Evolutionary conservation across 2,797 vertebrate genomes (phyloP).

Genomic region (Amblyraja radiata): DNA sequence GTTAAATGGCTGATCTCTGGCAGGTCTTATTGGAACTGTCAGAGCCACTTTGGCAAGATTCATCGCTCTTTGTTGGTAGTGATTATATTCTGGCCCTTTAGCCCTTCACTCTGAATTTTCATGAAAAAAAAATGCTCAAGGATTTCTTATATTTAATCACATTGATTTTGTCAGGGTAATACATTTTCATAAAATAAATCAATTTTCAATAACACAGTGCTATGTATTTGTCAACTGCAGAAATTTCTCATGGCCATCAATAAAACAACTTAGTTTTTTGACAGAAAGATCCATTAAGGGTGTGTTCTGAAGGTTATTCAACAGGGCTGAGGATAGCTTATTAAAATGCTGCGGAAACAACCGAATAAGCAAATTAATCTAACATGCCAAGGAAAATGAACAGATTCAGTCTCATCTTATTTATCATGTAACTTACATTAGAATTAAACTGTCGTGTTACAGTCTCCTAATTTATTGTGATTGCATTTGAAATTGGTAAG

Average conservation of each 20-base stretch:
- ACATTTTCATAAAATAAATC: constrained; percentile 11
- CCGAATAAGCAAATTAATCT: not conserved
- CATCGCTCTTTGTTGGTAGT: not conserved
- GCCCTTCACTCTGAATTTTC: not conserved
- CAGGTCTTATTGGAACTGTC: too few species aligned
- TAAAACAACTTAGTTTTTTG: not conserved
- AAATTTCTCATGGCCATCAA: not conserved
- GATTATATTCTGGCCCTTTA: not conserved
- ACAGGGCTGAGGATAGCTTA: not conserved
- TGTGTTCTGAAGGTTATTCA: not conserved
- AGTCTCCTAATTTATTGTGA: constrained; percentile 42
- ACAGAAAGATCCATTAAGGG: not conserved
- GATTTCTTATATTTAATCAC: not conserved
- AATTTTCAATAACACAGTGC: not conserved
- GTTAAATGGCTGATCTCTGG: too few species aligned
- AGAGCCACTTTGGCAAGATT: not conserved
- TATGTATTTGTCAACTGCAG: not conserved
- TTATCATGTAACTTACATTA: constrained; percentile 42
- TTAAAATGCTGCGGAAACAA: fast-evolving
- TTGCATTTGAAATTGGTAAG: constrained; percentile 43
- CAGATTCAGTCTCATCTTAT: constrained; percentile 39
- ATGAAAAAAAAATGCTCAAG: not conserved
- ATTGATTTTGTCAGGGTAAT: not conserved
- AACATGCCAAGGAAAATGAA: not conserved
- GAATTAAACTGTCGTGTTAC: constrained; percentile 40